These are phyloP conservation scores for Lepus americanus DNA, from an alignment of 2,113 vertebrate species.

Conservation along the genomic window DNA sequence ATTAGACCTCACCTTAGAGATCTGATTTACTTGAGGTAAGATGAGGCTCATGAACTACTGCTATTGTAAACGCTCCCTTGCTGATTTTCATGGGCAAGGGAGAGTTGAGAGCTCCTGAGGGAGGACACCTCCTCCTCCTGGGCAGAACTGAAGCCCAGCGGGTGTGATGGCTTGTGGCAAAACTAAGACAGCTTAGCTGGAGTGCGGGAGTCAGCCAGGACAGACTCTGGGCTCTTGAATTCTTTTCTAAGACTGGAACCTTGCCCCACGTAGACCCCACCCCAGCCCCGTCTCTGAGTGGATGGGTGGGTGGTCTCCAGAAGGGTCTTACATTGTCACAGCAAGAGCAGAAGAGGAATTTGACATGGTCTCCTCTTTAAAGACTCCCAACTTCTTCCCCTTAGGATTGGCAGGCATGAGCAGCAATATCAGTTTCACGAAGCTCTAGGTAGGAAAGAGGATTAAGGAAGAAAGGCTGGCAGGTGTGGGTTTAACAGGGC, in stretches of 20 bases:
- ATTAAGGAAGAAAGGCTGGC: background rate
- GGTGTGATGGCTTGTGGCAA: too few species aligned
- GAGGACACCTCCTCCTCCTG: background rate
- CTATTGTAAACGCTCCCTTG: background rate
- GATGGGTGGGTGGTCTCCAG: background rate
- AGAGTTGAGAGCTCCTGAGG: background rate
- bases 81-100: background rate
- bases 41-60: background rate
- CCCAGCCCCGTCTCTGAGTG: background rate
- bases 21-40: background rate
- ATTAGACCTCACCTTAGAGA: background rate
- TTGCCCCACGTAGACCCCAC: background rate
- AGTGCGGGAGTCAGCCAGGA: too few species aligned
- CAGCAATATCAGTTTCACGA: background rate
- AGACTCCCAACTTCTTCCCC: background rate
- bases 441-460: background rate
- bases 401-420: background rate
- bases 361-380: background rate
- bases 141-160: background rate
- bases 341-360: background rate
- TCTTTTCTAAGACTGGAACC: rapidly evolving
- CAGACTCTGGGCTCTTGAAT: background rate
- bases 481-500: background rate
- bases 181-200: background rate
- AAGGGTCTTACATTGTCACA: background rate